phyloP scores from a whole-genome alignment of 2,888 invertebrate genomes.

The Sinodicranocentrus sp. region DNA sequence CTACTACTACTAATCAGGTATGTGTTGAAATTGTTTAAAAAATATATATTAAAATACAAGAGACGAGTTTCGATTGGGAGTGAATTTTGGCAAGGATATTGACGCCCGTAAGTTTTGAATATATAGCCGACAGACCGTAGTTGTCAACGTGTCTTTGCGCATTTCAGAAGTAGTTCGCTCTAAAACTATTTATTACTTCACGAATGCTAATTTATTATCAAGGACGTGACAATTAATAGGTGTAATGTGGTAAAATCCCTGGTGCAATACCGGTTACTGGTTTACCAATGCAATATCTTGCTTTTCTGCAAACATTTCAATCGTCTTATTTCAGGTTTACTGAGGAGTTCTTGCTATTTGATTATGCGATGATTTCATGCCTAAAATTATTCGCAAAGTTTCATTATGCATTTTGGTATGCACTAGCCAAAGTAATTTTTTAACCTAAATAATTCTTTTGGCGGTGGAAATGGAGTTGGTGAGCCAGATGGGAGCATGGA shows the following conservation, averaged over 20 bases:
- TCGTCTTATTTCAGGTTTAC: neutral
- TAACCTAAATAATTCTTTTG: neutral
- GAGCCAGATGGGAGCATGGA: constrained; percentile 3
- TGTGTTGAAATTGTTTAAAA: too few species aligned
- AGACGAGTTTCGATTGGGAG: too few species aligned
- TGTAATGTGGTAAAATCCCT: constrained; percentile 3
- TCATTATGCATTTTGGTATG: neutral
- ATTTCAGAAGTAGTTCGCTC: neutral
- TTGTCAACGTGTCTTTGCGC: too few species aligned
- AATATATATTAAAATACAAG: too few species aligned
- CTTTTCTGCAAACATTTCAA: neutral
- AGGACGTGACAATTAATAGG: constrained; percentile 33
- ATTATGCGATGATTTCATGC: neutral
- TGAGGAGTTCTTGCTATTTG: too few species aligned
- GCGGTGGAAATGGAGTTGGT: too few species aligned
- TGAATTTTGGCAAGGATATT: too few species aligned
- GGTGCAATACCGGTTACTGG: constrained; percentile 25
- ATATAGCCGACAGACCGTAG: too few species aligned
- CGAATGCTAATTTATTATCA: constrained; percentile 23
- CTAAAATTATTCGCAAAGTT: neutral
- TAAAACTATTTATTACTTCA: constrained; percentile 5
- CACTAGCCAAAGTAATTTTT: neutral
- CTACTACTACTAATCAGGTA: too few species aligned
- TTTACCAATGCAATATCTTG: constrained; percentile 14
- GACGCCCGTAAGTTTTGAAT: too few species aligned